Evolutionary conservation across 2,797 vertebrate species (phyloP).

Genomic region (Hypotaenidia philippensis): DNA sequence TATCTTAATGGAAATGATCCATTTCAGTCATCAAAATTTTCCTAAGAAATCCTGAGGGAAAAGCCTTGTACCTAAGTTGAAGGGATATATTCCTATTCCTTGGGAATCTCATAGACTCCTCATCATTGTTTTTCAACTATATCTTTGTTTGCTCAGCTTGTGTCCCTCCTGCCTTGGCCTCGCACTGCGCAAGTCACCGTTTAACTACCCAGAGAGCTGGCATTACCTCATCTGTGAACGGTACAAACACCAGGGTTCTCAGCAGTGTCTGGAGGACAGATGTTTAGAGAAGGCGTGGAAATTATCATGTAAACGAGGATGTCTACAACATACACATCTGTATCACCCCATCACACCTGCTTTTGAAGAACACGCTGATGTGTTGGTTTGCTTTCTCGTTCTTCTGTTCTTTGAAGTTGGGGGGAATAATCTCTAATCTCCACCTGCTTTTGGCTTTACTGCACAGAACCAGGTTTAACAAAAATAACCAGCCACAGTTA

Average conservation of each 20-base stretch:
- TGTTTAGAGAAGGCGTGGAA: neutral
- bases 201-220: neutral
- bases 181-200: fast-evolving
- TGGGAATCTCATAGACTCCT: neutral
- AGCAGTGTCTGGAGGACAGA: neutral
- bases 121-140: fast-evolving
- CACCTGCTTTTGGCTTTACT: neutral
- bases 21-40: neutral
- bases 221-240: fast-evolving
- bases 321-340: neutral
- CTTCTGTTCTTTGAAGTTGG: neutral
- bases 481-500: neutral
- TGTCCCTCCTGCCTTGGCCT: neutral
- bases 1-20: neutral
- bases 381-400: neutral
- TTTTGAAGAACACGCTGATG: fast-evolving
- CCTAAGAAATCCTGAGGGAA: neutral
- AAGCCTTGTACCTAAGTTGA: neutral
- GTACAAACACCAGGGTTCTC: neutral
- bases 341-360: neutral
- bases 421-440: neutral
- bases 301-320: neutral
- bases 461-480: neutral
- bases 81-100: neutral
- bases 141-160: neutral